Conservation (phyloP, 2,888 invertebrate genomes). For the Lochmaea capreae region DNA sequence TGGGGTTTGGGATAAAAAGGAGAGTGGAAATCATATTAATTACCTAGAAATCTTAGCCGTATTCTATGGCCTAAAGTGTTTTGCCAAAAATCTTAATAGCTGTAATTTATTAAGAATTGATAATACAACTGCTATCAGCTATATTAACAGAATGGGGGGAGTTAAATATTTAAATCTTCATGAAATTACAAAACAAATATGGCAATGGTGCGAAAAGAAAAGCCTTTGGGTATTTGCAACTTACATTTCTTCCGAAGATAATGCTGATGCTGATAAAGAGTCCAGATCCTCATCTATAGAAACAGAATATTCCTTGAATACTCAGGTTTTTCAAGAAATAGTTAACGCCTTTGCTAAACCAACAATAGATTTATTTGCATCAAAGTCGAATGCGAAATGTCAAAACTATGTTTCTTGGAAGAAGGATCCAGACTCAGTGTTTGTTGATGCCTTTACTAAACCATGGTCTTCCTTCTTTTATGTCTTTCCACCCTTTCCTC, state of each 20-base stretch:
- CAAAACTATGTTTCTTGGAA: background rate
- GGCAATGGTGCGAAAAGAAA: constrained; percentile 2
- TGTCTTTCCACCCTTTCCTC: background rate
- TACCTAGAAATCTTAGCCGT: too few species aligned
- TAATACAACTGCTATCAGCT: constrained; percentile 7
- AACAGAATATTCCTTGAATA: too few species aligned
- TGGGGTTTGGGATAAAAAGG: background rate
- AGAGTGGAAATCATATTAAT: too few species aligned
- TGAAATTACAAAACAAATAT: constrained; percentile 11
- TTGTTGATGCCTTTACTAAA: background rate
- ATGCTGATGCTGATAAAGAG: too few species aligned
- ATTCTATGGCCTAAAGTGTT: too few species aligned
- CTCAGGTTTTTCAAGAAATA: too few species aligned
- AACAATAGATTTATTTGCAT: constrained; percentile 7
- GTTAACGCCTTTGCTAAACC: background rate
- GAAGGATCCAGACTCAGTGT: background rate
- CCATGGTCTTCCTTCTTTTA: background rate
- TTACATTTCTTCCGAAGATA: background rate
- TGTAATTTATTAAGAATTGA: background rate
- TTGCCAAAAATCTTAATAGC: too few species aligned
- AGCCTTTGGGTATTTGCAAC: background rate
- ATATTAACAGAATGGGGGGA: constrained; percentile 5
- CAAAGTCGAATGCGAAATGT: constrained; percentile 1
- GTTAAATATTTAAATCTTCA: background rate
- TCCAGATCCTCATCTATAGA: too few species aligned